phyloP scores from a whole-genome alignment of 2,113 vertebrate species.

The Xiphophorus couchianus region DNA sequence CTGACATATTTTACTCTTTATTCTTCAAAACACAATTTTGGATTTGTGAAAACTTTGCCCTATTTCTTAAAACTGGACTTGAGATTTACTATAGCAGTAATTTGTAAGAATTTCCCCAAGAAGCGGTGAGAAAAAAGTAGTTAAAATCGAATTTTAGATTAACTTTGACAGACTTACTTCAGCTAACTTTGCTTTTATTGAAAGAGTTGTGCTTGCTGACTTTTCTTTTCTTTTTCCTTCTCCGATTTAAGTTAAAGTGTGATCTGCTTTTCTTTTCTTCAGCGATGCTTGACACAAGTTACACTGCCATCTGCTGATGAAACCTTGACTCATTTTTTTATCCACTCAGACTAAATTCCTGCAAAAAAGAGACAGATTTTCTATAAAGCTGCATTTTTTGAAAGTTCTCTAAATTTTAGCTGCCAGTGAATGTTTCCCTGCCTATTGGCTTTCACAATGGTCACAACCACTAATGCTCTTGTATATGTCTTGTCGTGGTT shows the following conservation, averaged over 20 bases:
- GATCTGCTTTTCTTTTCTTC: too few species aligned
- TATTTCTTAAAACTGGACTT: too few species aligned
- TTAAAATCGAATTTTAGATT: too few species aligned
- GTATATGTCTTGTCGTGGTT: not conserved
- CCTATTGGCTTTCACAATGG: not conserved
- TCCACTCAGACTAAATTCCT: not conserved
- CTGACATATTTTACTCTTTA: not conserved
- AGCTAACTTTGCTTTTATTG: too few species aligned
- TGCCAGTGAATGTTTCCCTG: not conserved
- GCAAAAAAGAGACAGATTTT: too few species aligned
- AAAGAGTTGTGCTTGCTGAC: too few species aligned
- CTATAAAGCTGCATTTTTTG: not conserved
- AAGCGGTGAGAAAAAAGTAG: not conserved
- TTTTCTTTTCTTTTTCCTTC: not conserved
- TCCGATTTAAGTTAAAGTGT: too few species aligned
- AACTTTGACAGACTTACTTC: too few species aligned
- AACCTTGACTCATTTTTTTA: not conserved
- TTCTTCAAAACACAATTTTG: not conserved
- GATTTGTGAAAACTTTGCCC: not conserved
- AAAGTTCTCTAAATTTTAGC: not conserved
- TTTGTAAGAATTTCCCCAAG: not conserved
- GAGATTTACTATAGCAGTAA: too few species aligned
- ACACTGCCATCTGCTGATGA: not conserved
- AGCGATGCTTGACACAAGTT: not conserved
- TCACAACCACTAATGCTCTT: not conserved